phyloP scores from a whole-genome alignment of 2,113 vertebrate species.

The Cyanoderma ruficeps region DNA sequence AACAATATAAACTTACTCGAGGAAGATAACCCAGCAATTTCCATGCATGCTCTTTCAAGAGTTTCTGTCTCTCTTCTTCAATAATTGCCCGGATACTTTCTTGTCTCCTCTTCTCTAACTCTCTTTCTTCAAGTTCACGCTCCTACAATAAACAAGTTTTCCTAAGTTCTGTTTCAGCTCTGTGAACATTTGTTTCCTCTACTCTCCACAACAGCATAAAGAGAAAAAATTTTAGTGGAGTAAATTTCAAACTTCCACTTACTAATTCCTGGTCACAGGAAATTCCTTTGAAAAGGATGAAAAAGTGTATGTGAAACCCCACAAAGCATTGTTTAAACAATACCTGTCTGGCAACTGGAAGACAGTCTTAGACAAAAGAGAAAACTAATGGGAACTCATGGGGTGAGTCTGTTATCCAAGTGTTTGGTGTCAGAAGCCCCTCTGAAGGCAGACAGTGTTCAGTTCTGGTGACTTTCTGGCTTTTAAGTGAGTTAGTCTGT shows the following conservation, averaged over 20 bases:
- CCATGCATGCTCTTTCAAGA: constrained; percentile 86
- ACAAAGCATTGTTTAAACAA: not conserved
- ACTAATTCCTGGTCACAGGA: not conserved
- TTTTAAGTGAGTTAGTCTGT: not conserved
- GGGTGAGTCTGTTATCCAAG: not conserved
- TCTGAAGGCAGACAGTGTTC: not conserved
- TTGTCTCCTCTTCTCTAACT: constrained; percentile 77
- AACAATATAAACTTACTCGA: constrained; percentile 74
- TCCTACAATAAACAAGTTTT: constrained; percentile 70
- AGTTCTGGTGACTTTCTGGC: not conserved
- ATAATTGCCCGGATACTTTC: constrained; percentile 77
- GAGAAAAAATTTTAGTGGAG: not conserved
- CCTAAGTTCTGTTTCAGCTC: not conserved
- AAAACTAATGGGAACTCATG: not conserved
- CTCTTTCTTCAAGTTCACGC: constrained; percentile 81
- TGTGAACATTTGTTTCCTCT: not conserved
- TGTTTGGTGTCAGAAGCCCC: not conserved
- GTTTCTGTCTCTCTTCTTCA: constrained; percentile 90
- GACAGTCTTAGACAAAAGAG: not conserved
- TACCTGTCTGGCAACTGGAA: not conserved
- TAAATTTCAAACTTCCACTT: not conserved
- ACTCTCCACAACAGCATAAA: not conserved
- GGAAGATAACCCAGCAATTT: constrained; percentile 90
- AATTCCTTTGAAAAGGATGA: not conserved
- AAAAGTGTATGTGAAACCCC: not conserved